Evolutionary conservation across 1,140 invertebrate species (phyloP).

Genomic region (Panagrolaimus sp.): DNA sequence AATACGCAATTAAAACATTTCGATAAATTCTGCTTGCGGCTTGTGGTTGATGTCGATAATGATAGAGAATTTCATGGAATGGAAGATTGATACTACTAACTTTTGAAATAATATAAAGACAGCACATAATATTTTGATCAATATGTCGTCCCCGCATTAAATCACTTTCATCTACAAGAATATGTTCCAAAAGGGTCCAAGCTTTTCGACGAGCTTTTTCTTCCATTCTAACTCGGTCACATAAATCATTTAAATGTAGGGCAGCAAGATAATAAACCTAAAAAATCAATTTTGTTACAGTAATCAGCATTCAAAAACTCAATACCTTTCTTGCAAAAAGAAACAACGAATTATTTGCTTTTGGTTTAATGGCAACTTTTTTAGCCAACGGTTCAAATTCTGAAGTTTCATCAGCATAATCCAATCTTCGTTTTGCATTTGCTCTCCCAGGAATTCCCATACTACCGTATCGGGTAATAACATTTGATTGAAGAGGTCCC

Average conservation of each 20-base stretch:
- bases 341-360: slow-evolving; percentile 9
- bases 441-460: not conserved
- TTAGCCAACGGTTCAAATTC: not conserved
- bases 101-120: slow-evolving; percentile 90
- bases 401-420: not conserved
- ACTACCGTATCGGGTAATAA: not conserved
- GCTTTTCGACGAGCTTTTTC: slow-evolving; percentile 41
- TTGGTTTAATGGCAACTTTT: not conserved
- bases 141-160: slow-evolving; percentile 85
- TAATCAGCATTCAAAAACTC: too few species aligned
- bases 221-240: slow-evolving; percentile 67
- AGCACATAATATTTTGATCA: slow-evolving; percentile 97
- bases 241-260: slow-evolving; percentile 81
- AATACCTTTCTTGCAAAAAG: not conserved
- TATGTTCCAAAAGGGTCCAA: slow-evolving; percentile 88
- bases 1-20: slow-evolving; percentile 34
- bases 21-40: slow-evolving; percentile 45
- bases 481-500: not conserved
- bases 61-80: slow-evolving; percentile 53
- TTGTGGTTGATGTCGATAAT: slow-evolving; percentile 55
- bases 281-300: too few species aligned
- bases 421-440: not conserved
- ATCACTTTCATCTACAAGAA: slow-evolving; percentile 75
- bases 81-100: slow-evolving; percentile 54
- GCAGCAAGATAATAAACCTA: slow-evolving; percentile 75